Conservation (phyloP, 1,140 invertebrate genomes). For the Lordiphosa stackelbergi region DNA sequence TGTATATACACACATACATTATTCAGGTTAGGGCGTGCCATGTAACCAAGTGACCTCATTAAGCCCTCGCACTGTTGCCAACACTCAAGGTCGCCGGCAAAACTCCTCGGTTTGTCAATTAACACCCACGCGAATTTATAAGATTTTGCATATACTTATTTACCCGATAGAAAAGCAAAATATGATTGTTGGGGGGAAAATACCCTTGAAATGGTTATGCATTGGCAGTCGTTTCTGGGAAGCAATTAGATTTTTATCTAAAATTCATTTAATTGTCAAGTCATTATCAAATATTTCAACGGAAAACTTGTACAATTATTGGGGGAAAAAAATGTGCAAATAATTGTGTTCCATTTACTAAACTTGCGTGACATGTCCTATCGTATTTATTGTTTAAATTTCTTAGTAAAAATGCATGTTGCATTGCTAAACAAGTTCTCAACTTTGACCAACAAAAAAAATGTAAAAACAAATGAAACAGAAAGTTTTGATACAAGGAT, state of each 20-base stretch:
- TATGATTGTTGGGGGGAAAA: too few species aligned
- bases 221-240: slow-evolving; percentile 30
- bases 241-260: slow-evolving; percentile 14
- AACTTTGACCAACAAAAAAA: too few species aligned
- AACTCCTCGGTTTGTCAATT: slow-evolving; percentile 34
- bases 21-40: slow-evolving; percentile 26
- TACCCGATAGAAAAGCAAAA: background rate
- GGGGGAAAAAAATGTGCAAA: background rate
- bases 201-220: too few species aligned
- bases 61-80: slow-evolving; percentile 11
- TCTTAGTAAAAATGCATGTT: too few species aligned
- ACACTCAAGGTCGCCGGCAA: slow-evolving; percentile 48
- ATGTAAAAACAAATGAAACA: too few species aligned
- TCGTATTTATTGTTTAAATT: background rate
- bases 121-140: slow-evolving; percentile 35
- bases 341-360: slow-evolving; percentile 2
- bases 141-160: slow-evolving; percentile 2
- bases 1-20: background rate
- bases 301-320: background rate
- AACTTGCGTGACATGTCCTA: slow-evolving; percentile 5
- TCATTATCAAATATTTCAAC: background rate
- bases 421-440: too few species aligned
- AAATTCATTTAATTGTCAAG: slow-evolving; percentile 7
- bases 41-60: slow-evolving; percentile 58
- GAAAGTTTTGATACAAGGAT: too few species aligned